Evolutionary conservation across 92 coral and sea anemone genomes (phyloP).

Genomic region (Metridium senile): DNA sequence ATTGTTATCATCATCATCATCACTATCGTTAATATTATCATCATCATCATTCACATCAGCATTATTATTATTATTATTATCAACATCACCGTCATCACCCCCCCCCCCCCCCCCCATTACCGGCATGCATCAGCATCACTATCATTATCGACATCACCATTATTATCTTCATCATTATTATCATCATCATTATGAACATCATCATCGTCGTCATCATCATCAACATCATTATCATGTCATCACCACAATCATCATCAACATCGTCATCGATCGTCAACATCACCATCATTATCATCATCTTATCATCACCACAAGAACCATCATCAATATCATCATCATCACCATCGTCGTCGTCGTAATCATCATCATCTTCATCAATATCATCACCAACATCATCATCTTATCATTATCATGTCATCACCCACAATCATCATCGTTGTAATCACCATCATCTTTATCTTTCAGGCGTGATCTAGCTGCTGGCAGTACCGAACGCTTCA

Average conservation of each 20-base stretch:
- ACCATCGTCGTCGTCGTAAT: neutral
- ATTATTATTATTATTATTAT: neutral
- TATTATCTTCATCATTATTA: neutral
- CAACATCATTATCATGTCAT: neutral
- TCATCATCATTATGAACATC: neutral
- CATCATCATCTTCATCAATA: neutral
- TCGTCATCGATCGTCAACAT: neutral
- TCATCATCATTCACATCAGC: neutral
- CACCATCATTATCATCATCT: neutral
- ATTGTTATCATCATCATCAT: neutral
- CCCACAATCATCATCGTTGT: neutral
- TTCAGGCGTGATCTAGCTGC: neutral
- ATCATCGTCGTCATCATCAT: neutral
- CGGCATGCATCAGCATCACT: too few species aligned
- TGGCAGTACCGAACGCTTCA: neutral
- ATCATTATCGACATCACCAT: neutral
- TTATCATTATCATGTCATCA: neutral
- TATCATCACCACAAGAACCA: neutral
- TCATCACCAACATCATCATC: neutral
- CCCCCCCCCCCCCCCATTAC: too few species aligned
- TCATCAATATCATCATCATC: neutral
- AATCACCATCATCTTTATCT: neutral
- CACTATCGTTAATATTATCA: neutral
- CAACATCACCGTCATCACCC: neutral
- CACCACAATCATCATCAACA: neutral